These are phyloP conservation scores for Drosophila kanapiae DNA, from an alignment of 1,140 invertebrate genomes.

Conservation along the genomic window DNA sequence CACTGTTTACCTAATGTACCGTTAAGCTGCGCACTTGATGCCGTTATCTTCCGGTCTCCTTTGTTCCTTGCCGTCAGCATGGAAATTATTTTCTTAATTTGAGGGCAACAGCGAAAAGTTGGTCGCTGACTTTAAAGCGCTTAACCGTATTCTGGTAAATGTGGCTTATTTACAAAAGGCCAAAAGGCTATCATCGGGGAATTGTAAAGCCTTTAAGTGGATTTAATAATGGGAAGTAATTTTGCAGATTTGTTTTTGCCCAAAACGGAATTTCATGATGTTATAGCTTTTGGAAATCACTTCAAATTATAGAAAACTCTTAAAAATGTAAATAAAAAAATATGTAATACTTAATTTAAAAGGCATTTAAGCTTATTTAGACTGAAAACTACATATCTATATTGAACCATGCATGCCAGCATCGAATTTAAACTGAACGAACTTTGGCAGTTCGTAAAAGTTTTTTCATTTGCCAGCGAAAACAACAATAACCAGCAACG, in stretches of 20 bases:
- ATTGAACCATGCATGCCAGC: conserved; percentile 24
- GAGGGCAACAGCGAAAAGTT: conserved; percentile 32
- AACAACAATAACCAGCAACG: conserved; percentile 54
- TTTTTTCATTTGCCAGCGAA: conserved; percentile 67
- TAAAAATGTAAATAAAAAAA: not conserved
- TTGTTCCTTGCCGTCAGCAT: conserved; percentile 38
- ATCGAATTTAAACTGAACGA: conserved; percentile 50
- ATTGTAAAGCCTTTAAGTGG: not conserved
- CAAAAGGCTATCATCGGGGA: not conserved
- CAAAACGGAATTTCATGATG: not conserved
- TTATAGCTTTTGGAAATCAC: too few species aligned
- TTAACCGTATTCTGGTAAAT: conserved; percentile 12
- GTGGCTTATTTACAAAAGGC: not conserved
- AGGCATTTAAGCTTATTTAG: not conserved
- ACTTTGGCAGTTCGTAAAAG: conserved; percentile 59
- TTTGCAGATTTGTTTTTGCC: too few species aligned
- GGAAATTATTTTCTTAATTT: conserved; percentile 78
- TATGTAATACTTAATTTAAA: not conserved
- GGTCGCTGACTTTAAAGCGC: conserved; percentile 48
- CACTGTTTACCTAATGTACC: conserved; percentile 81
- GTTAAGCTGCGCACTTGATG: conserved; percentile 77
- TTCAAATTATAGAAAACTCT: too few species aligned
- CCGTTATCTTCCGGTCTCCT: conserved; percentile 57
- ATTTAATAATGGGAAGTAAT: too few species aligned
- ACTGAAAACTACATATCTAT: conserved; percentile 10